These are phyloP conservation scores for Microtus ochrogaster DNA, from an alignment of 2,113 vertebrate species.

Conservation along the genomic window DNA sequence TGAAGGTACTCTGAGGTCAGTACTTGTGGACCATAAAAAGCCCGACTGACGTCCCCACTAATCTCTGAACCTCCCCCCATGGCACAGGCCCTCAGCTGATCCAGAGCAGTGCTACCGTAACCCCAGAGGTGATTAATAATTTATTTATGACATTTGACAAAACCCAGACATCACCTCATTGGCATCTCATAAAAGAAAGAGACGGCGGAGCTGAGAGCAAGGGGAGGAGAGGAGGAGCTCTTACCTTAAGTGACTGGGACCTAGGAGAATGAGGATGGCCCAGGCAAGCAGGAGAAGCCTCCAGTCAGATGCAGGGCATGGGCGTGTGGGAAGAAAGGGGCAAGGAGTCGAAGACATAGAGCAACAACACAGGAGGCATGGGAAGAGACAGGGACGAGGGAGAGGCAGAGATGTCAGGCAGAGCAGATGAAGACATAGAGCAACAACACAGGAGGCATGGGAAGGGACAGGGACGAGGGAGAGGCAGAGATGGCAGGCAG, in stretches of 20 bases:
- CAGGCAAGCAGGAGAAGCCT: background rate
- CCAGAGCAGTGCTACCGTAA: background rate
- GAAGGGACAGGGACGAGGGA: background rate
- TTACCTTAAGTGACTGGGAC: background rate
- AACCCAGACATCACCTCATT: conserved; percentile 75
- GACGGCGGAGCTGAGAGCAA: background rate
- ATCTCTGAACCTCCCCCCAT: background rate
- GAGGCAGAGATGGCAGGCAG: background rate
- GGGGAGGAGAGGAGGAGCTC: background rate
- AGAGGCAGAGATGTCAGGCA: background rate
- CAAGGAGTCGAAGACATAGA: background rate
- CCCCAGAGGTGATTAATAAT: conserved; percentile 64
- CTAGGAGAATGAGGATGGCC: rapidly evolving
- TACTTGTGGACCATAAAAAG: background rate
- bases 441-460: background rate
- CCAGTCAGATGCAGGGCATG: background rate
- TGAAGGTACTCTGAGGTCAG: background rate
- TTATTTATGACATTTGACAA: conserved; percentile 78
- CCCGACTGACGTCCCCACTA: background rate
- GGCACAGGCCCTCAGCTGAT: background rate
- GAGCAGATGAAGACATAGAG: background rate
- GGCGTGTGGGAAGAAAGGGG: rapidly evolving
- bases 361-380: background rate
- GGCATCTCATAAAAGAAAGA: conserved; percentile 65
- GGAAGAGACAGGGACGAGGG: background rate